phyloP scores from a whole-genome alignment of 2,888 invertebrate genomes.

The Troides aeacus region DNA sequence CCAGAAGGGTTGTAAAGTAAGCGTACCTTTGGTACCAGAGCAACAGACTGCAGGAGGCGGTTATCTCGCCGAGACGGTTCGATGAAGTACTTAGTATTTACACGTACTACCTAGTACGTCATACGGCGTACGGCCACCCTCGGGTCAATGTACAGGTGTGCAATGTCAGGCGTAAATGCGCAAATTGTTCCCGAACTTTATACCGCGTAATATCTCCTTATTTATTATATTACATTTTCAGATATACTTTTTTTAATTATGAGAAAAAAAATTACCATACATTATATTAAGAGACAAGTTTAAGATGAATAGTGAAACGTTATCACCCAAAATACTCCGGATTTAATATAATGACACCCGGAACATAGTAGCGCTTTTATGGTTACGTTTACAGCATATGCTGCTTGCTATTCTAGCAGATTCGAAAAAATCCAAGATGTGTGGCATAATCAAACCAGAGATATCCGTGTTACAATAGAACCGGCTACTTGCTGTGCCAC shows the following conservation, averaged over 20 bases:
- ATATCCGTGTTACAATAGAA: too few species aligned
- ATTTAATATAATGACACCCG: too few species aligned
- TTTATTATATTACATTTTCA: background rate
- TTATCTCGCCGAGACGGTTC: constrained; percentile 48
- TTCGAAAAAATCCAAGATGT: too few species aligned
- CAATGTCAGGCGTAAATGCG: constrained; percentile 27
- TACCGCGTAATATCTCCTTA: background rate
- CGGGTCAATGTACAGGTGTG: constrained; percentile 47
- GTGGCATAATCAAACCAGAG: too few species aligned
- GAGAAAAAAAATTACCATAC: too few species aligned
- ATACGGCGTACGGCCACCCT: constrained; percentile 36
- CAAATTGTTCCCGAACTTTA: constrained; percentile 5
- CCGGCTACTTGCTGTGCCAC: too few species aligned
- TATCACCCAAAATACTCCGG: too few species aligned
- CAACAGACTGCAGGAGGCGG: constrained; percentile 51
- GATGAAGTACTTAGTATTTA: constrained; percentile 38
- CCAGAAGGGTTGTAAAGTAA: constrained; percentile 67
- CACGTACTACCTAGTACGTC: constrained; percentile 21
- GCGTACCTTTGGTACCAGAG: constrained; percentile 69
- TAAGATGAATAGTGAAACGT: too few species aligned
- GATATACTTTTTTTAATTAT: too few species aligned
- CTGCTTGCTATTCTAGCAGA: too few species aligned
- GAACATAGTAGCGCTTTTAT: too few species aligned
- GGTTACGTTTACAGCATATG: too few species aligned
- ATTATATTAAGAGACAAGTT: background rate